Evolutionary conservation across 2,113 vertebrate genomes (phyloP).

Genomic region (Ariopsis seemanni): DNA sequence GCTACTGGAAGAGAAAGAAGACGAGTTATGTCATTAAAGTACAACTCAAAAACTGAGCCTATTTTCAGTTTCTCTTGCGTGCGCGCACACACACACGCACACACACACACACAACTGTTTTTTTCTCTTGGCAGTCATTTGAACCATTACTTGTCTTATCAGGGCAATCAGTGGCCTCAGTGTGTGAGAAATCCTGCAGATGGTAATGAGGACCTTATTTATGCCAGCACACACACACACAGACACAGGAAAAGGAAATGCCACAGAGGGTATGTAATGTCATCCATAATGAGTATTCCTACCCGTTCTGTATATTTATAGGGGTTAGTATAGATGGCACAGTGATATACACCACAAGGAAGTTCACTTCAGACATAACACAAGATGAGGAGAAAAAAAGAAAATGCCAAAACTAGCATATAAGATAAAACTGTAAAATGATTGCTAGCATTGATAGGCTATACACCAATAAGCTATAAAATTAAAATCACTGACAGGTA

Average conservation of each 20-base stretch:
- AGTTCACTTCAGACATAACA: neutral
- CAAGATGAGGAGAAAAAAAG: neutral
- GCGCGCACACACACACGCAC: neutral
- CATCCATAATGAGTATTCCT: constrained; percentile 64
- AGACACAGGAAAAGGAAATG: constrained; percentile 73
- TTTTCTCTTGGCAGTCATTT: constrained; percentile 12
- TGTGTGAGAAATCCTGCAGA: constrained; percentile 34
- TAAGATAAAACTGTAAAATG: neutral
- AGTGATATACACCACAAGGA: neutral
- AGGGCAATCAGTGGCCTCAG: constrained; percentile 18
- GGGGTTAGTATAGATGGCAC: constrained; percentile 18
- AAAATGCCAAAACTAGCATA: neutral
- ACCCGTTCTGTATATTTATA: constrained; percentile 58
- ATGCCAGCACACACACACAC: constrained; percentile 2
- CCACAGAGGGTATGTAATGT: constrained; percentile 71
- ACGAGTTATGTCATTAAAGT: neutral
- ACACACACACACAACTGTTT: constrained; percentile 9
- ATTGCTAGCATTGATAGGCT: neutral
- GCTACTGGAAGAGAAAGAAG: neutral
- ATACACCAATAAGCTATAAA: no score
- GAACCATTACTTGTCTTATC: constrained; percentile 19
- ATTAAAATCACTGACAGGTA: no score
- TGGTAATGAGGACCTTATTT: constrained; percentile 18
- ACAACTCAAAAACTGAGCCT: neutral
- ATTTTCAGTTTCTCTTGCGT: neutral